These are phyloP conservation scores for Euzophera pinguis DNA, from an alignment of 2,888 invertebrate species.

Conservation along the genomic window DNA sequence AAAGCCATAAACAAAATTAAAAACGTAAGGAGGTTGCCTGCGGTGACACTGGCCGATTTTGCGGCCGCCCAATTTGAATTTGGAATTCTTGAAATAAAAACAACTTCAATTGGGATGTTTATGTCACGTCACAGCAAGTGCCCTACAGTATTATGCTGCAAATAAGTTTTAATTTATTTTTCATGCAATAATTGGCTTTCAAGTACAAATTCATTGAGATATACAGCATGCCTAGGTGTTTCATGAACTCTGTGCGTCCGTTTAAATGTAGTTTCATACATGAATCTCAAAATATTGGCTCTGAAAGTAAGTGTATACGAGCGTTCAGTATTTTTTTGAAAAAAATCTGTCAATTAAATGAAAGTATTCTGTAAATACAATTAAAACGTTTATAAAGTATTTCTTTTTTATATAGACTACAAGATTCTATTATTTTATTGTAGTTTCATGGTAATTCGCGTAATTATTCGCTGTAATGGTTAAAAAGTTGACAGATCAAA, in stretches of 20 bases:
- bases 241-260: slow-evolving; percentile 54
- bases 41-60: slow-evolving; percentile 40
- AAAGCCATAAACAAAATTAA: slow-evolving; percentile 36
- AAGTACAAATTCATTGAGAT: slow-evolving; percentile 21
- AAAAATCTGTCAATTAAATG: slow-evolving; percentile 18
- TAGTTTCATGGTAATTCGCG: too few species aligned
- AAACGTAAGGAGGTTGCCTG: slow-evolving; percentile 30
- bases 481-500: too few species aligned
- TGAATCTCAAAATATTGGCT: slow-evolving; percentile 42
- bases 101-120: slow-evolving; percentile 53
- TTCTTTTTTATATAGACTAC: too few species aligned
- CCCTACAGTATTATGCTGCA: slow-evolving; percentile 50
- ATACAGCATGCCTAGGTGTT: slow-evolving; percentile 65
- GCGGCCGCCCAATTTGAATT: slow-evolving; percentile 44
- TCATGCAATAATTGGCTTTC: slow-evolving; percentile 24
- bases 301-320: slow-evolving; percentile 50
- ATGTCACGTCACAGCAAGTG: slow-evolving; percentile 66
- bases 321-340: slow-evolving; percentile 10
- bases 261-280: slow-evolving; percentile 50
- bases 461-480: too few species aligned
- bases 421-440: too few species aligned
- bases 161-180: slow-evolving; percentile 31
- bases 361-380: not conserved
- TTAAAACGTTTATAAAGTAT: not conserved
- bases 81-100: slow-evolving; percentile 60